A percentile compares a stretch with the other conserved stretches of the same genome.
phyloP scores from a whole-genome alignment of 2,888 invertebrate species.

The Rhagophthalmus giganteus region DNA sequence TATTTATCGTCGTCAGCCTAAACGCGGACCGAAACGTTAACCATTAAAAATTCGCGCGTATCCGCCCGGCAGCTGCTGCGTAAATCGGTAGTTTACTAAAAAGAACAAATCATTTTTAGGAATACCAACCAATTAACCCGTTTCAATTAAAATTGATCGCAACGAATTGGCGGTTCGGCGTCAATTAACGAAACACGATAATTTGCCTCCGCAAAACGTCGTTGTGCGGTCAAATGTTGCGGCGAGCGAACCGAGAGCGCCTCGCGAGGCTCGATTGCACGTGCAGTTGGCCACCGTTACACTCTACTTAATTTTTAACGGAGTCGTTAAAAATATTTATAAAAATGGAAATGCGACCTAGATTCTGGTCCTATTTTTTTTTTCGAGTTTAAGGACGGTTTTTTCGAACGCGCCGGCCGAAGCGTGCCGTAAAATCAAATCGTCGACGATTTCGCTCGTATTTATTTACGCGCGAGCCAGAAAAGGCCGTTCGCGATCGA shows the following conservation, averaged over 20 bases:
- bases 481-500: slow-evolving; percentile 9
- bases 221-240: too few species aligned
- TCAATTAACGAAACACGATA: not conserved
- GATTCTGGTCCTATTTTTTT: slow-evolving; percentile 4
- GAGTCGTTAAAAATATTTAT: slow-evolving; percentile 1
- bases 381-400: not conserved
- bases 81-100: not conserved
- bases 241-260: not conserved
- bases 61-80: too few species aligned
- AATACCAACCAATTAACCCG: too few species aligned
- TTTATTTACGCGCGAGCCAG: slow-evolving; percentile 9
- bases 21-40: too few species aligned
- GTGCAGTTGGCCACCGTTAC: not conserved
- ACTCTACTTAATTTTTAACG: slow-evolving; percentile 7
- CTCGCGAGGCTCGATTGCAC: not conserved
- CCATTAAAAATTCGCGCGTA: not conserved
- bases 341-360: not conserved
- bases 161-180: too few species aligned
- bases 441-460: slow-evolving; percentile 10
- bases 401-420: slow-evolving; percentile 2
- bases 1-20: too few species aligned
- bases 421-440: too few species aligned
- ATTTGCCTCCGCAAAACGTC: too few species aligned
- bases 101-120: too few species aligned
- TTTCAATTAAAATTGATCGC: not conserved